Evolutionary conservation across 2,888 invertebrate species (phyloP).

Genomic region (Heliconius ismenius): DNA sequence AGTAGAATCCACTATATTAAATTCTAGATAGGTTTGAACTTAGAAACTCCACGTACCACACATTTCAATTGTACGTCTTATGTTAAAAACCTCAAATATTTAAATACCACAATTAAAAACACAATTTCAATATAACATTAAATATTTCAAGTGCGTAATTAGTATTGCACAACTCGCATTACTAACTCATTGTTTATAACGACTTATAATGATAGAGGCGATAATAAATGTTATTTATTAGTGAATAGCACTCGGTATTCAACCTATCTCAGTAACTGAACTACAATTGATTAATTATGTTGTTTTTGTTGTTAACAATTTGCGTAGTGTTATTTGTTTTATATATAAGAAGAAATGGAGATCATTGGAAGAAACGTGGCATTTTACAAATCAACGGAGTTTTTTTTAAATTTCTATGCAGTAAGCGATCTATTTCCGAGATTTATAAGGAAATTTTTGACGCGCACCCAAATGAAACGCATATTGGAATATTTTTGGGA

Average conservation of each 20-base stretch:
- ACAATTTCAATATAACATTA: neutral
- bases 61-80: neutral
- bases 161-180: neutral
- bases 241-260: neutral
- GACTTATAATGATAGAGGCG: neutral
- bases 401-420: conserved; percentile 33
- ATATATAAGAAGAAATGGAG: conserved; percentile 18
- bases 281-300: conserved; percentile 23
- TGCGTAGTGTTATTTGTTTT: conserved; percentile 11
- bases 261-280: neutral
- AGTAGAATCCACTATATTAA: no score
- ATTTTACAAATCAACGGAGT: conserved; percentile 40
- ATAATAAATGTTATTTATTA: conserved; percentile 7
- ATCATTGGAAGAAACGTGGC: conserved; percentile 43
- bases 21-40: no score
- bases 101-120: neutral
- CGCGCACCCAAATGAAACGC: conserved; percentile 28
- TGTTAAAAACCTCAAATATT: neutral
- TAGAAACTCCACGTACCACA: neutral
- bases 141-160: neutral
- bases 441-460: conserved; percentile 41
- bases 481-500: conserved; percentile 39
- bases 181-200: neutral
- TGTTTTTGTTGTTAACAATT: conserved; percentile 27
- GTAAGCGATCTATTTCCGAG: conserved; percentile 39